These are phyloP conservation scores for Stomatorhinus walkeri DNA, from an alignment of 2,797 vertebrate genomes.

Conservation along the genomic window DNA sequence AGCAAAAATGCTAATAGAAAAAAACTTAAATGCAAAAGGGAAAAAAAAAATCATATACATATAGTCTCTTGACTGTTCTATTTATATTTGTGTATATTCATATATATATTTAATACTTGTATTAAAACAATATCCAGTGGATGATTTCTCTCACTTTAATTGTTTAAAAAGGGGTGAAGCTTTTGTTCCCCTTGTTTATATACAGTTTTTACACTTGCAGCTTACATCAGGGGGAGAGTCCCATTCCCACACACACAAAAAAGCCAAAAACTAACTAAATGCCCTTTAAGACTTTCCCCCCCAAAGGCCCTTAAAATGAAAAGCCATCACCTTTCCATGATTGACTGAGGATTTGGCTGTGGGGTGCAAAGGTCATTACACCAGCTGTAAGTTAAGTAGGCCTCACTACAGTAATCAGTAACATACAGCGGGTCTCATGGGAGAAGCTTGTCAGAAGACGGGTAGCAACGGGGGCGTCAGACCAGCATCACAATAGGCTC, in stretches of 20 bases:
- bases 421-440: conserved; percentile 48
- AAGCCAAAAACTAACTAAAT: conserved; percentile 52
- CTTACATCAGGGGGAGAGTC: conserved; percentile 49
- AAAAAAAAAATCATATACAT: conserved; percentile 58
- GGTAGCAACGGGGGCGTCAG: conserved; percentile 48
- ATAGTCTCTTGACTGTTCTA: conserved; percentile 79
- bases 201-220: conserved; percentile 77
- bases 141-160: conserved; percentile 70
- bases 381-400: conserved; percentile 57
- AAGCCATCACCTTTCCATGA: conserved; percentile 59
- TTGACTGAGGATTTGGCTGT: not conserved
- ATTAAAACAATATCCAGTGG: conserved; percentile 90
- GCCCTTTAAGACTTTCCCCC: conserved; percentile 62
- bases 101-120: conserved; percentile 60
- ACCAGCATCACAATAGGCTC: not conserved
- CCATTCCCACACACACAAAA: conserved; percentile 61
- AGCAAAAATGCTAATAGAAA: conserved; percentile 73
- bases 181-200: conserved; percentile 68
- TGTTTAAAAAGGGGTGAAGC: conserved; percentile 74
- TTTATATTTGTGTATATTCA: conserved; percentile 70
- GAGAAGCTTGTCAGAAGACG: conserved; percentile 36
- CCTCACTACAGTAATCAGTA: conserved; percentile 65
- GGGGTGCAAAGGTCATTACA: conserved; percentile 38
- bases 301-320: conserved; percentile 53
- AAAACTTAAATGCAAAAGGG: conserved; percentile 71